Evolutionary conservation across 2,113 vertebrate genomes (phyloP), one percentile per base, ranked within the genome.

Genomic region (Neofelis nebulosa): DNA sequence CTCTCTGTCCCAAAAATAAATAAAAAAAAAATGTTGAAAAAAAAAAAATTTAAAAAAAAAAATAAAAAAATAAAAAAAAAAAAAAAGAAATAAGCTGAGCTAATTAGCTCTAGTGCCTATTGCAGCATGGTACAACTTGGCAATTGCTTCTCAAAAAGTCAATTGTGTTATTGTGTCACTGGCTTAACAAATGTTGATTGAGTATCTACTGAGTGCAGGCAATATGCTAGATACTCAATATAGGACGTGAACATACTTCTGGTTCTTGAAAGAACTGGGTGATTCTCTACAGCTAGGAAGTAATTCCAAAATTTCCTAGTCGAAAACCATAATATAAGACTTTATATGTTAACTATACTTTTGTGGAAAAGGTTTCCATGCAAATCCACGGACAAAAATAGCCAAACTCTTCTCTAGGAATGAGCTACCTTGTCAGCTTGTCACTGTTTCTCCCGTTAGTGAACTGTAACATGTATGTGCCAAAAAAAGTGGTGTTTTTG

Each of bases 311-410:
- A 85, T 97, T 96, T 41, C 96, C 69, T 97, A 97, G 94, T 95
- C 98, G 95, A 97, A 97, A 98, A 91, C 97, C 74, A 95, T 97
- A 89, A 96, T 66, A 83, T 86, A 81, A 36, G 69, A 45, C 94
- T 98, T 96, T 89, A 94, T 93, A 74, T 89, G 94, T 97, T 98
- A 98, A 98, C 97, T 91, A 89, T 95, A 93, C 97, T 98, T 98
- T 98, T 98, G 97, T 98, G 98, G 97, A 96, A 98, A 98, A 98
- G 65, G 91, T 98, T 98, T 97, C 96, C 88, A 86, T 94, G 73
- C 95, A 89, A 89, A 86, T 97, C 82, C 89, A 92, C 92, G 97
- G 97, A 90, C 33, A 96, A 97, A 98, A 98, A 98, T 10, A 95
- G 97, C 23, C 94, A 97, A 86, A 82, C 95, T 76, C n/a, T 97